These are phyloP conservation scores for Rhyzopertha dominica DNA, from an alignment of 1,140 invertebrate genomes.

Conservation along the genomic window DNA sequence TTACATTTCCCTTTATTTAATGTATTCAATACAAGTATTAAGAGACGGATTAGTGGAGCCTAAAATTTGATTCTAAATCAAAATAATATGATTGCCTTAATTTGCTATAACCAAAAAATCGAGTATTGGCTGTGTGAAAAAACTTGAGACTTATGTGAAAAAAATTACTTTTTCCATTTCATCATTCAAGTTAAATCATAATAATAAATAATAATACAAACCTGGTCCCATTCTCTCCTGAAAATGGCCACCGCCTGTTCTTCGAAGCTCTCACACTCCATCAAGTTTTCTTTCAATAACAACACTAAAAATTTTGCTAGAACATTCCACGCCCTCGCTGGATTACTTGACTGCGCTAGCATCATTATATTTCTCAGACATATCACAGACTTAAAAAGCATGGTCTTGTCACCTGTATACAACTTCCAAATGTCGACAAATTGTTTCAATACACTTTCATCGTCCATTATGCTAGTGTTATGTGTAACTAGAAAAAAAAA, in stretches of 20 bases:
- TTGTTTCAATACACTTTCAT: no score
- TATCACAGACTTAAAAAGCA: constrained; percentile 28
- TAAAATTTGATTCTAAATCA: no score
- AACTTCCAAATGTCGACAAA: constrained; percentile 20
- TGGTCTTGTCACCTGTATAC: constrained; percentile 13
- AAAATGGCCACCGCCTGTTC: constrained; percentile 35
- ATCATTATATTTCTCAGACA: constrained; percentile 29
- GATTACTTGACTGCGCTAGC: constrained; percentile 13
- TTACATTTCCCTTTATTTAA: no score
- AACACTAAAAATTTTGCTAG: constrained; percentile 23
- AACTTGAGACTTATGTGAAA: no score
- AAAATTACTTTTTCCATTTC: no score
- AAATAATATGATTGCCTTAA: no score
- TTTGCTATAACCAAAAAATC: no score
- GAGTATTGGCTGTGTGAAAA: no score
- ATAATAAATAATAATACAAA: not conserved
- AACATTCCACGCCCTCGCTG: constrained; percentile 17
- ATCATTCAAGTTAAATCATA: not conserved
- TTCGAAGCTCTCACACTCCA: constrained; percentile 32
- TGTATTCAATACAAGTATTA: no score
- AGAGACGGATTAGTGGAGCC: no score
- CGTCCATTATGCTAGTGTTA: constrained; percentile 1
- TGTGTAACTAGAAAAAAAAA: constrained; percentile 18
- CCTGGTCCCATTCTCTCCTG: constrained; percentile 30
- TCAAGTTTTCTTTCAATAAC: constrained; percentile 23